Evolutionary conservation across 2,113 vertebrate species (phyloP).

Genomic region (Ophiodon elongatus): DNA sequence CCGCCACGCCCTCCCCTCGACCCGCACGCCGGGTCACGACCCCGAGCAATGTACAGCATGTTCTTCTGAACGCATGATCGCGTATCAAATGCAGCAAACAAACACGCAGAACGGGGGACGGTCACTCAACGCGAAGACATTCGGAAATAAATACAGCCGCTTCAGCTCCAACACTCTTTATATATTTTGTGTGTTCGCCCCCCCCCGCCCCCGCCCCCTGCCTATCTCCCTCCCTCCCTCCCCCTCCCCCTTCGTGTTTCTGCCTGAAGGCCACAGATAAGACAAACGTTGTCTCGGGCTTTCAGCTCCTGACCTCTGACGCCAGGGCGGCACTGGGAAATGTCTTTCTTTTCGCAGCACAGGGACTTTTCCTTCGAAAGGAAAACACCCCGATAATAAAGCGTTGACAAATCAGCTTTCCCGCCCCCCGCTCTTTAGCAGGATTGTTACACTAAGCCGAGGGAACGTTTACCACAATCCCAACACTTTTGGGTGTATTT

Average conservation of each 20-base stretch:
- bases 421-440: conserved; percentile 22
- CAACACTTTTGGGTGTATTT: conserved; percentile 63
- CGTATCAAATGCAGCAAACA: conserved; percentile 7
- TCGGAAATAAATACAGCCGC: neutral
- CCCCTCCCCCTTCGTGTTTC: neutral
- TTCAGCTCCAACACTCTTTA: neutral
- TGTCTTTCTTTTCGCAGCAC: conserved; percentile 35
- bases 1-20: neutral
- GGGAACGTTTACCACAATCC: conserved; percentile 29
- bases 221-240: too few relatives aligned
- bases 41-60: conserved; percentile 4
- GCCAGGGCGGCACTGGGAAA: conserved; percentile 51
- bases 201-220: too few relatives aligned
- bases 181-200: neutral
- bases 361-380: conserved; percentile 67
- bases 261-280: conserved; percentile 69
- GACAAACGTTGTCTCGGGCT: conserved; percentile 41
- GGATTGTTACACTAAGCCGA: conserved; percentile 51
- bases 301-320: conserved; percentile 57
- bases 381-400: conserved; percentile 70
- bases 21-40: neutral
- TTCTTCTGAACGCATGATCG: neutral
- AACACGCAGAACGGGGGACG: too few relatives aligned
- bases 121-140: conserved; percentile 6
- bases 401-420: conserved; percentile 25